phyloP scores from a whole-genome alignment of 2,113 vertebrate genomes.

The Vicugna pacos region DNA sequence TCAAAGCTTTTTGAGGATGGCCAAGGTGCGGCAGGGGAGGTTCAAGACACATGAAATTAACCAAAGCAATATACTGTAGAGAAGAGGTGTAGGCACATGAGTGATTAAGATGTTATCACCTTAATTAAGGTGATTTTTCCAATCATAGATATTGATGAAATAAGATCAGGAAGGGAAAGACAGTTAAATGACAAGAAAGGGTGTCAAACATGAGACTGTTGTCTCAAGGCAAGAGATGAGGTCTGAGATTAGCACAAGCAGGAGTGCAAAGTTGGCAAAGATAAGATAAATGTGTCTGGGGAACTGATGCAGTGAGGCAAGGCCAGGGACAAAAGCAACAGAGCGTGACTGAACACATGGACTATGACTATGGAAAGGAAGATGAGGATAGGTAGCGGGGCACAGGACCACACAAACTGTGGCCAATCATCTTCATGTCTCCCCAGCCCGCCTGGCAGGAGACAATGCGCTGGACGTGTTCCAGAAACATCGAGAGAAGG shows the following conservation, averaged over 20 bases:
- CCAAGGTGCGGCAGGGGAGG: not conserved
- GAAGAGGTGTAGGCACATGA: not conserved
- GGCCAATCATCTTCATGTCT: not conserved
- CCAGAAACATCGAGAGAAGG: conserved; percentile 85
- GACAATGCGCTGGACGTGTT: conserved; percentile 82
- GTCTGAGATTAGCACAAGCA: not conserved
- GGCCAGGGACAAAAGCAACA: not conserved
- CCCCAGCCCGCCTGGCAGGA: conserved; percentile 84
- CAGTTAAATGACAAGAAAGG: not conserved
- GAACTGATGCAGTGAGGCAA: not conserved
- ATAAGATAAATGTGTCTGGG: not conserved
- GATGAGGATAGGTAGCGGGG: not conserved
- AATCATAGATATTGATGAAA: not conserved
- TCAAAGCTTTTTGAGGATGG: not conserved
- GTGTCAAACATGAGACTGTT: not conserved
- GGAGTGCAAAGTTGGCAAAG: not conserved
- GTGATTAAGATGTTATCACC: conserved; percentile 15
- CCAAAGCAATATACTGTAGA: not conserved
- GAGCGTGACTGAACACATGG: not conserved
- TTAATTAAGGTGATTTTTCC: conserved; percentile 13
- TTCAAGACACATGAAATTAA: not conserved
- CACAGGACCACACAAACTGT: not conserved
- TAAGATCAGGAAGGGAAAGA: not conserved
- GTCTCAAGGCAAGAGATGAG: not conserved
- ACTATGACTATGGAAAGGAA: not conserved